phyloP scores from a whole-genome alignment of 1,140 invertebrate species.

The Archivesica marissinica region DNA sequence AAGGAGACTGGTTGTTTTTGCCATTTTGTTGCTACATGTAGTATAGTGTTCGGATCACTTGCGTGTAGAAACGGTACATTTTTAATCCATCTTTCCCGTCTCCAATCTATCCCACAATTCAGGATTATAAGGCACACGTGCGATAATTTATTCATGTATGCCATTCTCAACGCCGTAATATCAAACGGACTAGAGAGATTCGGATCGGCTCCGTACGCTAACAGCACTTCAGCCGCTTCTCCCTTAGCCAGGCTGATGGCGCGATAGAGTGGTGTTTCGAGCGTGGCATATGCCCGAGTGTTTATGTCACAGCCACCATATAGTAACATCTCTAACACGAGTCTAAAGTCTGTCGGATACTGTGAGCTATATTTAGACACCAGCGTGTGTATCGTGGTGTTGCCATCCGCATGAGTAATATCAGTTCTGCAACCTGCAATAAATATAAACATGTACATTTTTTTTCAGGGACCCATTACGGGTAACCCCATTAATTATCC shows the following conservation, averaged over 20 bases:
- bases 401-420: neutral
- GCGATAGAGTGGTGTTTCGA: constrained; percentile 39
- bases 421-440: constrained; percentile 38
- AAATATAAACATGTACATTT: neutral
- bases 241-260: constrained; percentile 16
- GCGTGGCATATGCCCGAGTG: neutral
- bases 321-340: constrained; percentile 13
- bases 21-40: neutral
- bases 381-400: neutral
- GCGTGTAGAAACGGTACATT: neutral
- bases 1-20: neutral
- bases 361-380: neutral
- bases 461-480: no score
- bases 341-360: constrained; percentile 6
- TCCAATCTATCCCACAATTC: constrained; percentile 44
- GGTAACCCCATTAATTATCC: no score
- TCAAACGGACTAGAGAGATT: constrained; percentile 46
- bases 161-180: constrained; percentile 26
- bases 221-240: constrained; percentile 9
- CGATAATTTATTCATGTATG: constrained; percentile 17
- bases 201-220: constrained; percentile 38
- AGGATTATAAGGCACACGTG: neutral
- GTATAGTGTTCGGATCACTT: neutral
- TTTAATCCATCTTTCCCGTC: constrained; percentile 38
- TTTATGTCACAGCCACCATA: constrained; percentile 19